These are phyloP conservation scores for Antennarius maculatus DNA, from an alignment of 2,797 vertebrate genomes.

Conservation along the genomic window DNA sequence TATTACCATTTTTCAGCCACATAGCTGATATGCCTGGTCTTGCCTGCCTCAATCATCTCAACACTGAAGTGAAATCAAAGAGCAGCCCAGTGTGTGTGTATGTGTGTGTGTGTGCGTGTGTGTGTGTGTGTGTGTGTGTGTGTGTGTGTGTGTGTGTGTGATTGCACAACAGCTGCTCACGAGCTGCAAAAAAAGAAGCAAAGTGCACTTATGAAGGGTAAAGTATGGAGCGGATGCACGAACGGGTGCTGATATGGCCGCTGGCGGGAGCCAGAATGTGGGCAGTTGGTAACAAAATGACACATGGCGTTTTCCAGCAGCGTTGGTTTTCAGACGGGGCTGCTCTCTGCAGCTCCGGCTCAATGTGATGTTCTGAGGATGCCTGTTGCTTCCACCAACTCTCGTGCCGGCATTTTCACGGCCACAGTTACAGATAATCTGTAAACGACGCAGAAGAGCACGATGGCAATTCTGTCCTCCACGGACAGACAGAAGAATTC, in stretches of 20 bases:
- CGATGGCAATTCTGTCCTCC: no score
- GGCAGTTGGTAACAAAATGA: slow-evolving; percentile 61
- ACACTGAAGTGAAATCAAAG: slow-evolving; percentile 78
- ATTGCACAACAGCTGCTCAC: slow-evolving; percentile 82
- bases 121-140: slow-evolving; percentile 35
- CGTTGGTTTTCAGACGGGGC: slow-evolving; percentile 40
- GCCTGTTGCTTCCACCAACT: slow-evolving; percentile 29
- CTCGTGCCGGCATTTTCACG: not conserved
- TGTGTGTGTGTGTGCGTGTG: slow-evolving; percentile 57
- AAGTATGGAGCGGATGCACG: slow-evolving; percentile 40
- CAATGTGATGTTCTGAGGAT: slow-evolving; percentile 23
- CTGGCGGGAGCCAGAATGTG: slow-evolving; percentile 52
- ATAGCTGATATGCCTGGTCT: slow-evolving; percentile 87
- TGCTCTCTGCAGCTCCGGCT: slow-evolving; percentile 33
- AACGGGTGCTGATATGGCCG: slow-evolving; percentile 32
- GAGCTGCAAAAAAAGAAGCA: slow-evolving; percentile 61
- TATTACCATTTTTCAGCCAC: slow-evolving; percentile 78
- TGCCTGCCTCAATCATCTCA: slow-evolving; percentile 80
- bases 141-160: slow-evolving; percentile 57
- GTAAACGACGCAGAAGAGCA: slow-evolving; percentile 6
- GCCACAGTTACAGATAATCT: no score
- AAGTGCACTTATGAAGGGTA: slow-evolving; percentile 69
- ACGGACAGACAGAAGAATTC: not conserved
- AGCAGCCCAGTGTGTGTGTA: slow-evolving; percentile 50
- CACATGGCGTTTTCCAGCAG: slow-evolving; percentile 56